Conservation (phyloP, 64 coral and sea anemone genomes). For the Acropora yongei region DNA sequence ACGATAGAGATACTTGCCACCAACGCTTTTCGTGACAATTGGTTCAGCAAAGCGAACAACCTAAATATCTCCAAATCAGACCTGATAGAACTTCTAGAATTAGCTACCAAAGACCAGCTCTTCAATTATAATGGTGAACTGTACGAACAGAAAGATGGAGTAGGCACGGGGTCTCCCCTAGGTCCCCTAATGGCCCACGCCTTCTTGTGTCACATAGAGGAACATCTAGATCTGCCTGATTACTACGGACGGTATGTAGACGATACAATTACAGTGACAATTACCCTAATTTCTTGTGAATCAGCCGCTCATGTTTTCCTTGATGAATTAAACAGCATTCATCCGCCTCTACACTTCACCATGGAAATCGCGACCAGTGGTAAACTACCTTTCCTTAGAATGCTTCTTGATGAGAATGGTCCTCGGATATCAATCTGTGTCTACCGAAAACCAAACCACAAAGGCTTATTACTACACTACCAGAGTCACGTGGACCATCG, state of each 20-base stretch:
- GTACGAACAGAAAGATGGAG: constrained; percentile 45
- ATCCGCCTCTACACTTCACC: no score
- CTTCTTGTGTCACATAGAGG: no score
- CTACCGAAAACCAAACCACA: constrained; percentile 1
- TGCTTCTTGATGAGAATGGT: constrained; percentile 24
- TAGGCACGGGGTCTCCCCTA: neutral
- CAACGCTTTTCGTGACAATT: neutral
- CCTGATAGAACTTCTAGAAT: neutral
- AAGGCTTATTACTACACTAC: neutral
- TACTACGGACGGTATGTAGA: no score
- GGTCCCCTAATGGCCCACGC: no score
- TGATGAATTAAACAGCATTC: no score
- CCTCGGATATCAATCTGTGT: constrained; percentile 12
- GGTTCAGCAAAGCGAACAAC: neutral
- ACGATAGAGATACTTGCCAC: no score
- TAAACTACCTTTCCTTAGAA: no score
- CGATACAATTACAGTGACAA: no score
- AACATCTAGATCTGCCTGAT: no score
- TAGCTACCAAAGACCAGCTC: constrained; percentile 35
- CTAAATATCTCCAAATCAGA: constrained; percentile 25
- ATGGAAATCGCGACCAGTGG: no score
- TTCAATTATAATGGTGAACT: constrained; percentile 16
- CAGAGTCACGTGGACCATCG: neutral
- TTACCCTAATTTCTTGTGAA: no score
- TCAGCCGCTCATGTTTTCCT: no score